Evolutionary conservation across 2,113 vertebrate genomes (phyloP).

Genomic region (Circaetus gallicus): DNA sequence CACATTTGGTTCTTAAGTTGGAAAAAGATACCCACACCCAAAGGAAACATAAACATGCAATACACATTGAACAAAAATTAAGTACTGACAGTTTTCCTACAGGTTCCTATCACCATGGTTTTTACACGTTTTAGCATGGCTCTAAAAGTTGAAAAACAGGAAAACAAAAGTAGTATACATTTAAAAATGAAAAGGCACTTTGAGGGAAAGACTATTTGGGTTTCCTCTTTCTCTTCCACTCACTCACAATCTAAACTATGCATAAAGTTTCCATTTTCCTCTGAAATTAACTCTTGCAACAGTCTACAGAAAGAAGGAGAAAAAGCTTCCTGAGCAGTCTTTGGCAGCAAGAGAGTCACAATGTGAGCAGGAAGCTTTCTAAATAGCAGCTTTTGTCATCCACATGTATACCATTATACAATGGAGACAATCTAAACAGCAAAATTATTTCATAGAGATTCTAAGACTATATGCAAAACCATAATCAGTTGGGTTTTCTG

Average conservation of each 20-base stretch:
- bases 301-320: neutral
- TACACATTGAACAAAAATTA: slow-evolving; percentile 25
- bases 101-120: slow-evolving; percentile 49
- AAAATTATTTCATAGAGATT: neutral
- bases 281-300: slow-evolving; percentile 32
- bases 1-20: slow-evolving; percentile 65
- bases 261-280: slow-evolving; percentile 59
- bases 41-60: slow-evolving; percentile 59
- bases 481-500: neutral
- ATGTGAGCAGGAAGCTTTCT: neutral
- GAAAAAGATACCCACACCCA: slow-evolving; percentile 63
- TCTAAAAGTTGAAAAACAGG: slow-evolving; percentile 25
- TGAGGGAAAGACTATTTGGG: neutral
- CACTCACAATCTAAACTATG: neutral
- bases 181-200: neutral
- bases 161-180: slow-evolving; percentile 6
- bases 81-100: slow-evolving; percentile 40
- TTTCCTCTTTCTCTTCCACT: neutral
- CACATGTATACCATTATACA: neutral
- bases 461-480: neutral
- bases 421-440: neutral
- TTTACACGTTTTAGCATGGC: neutral
- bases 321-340: neutral
- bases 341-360: neutral
- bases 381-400: neutral